Evolutionary conservation across 1,140 invertebrate genomes (phyloP).

Genomic region (Leptonema lineaticorne): DNA sequence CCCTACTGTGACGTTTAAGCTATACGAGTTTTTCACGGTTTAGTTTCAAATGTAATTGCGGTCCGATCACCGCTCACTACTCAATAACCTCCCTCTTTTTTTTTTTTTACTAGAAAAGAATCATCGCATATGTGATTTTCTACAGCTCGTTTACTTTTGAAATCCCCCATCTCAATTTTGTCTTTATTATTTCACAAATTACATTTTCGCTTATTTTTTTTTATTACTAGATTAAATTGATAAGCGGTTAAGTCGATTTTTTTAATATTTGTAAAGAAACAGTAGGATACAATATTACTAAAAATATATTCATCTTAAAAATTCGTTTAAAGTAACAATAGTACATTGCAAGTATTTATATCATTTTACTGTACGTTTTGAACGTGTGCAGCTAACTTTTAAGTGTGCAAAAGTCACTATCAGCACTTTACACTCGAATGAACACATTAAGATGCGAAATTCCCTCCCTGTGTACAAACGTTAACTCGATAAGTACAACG

Average conservation of each 20-base stretch:
- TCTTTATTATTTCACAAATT: too few relatives aligned
- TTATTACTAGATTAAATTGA: neutral
- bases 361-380: neutral
- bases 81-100: too few relatives aligned
- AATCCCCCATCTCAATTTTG: too few relatives aligned
- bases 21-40: constrained; percentile 35
- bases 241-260: too few relatives aligned
- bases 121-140: too few relatives aligned
- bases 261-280: too few relatives aligned
- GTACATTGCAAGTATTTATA: too few relatives aligned
- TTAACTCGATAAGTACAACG: neutral
- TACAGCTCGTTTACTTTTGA: too few relatives aligned
- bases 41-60: constrained; percentile 39
- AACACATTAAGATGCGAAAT: neutral
- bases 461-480: neutral
- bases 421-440: constrained; percentile 10
- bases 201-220: constrained; percentile 7
- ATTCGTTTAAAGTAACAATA: too few relatives aligned
- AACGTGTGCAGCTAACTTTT: neutral
- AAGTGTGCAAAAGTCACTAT: constrained; percentile 8
- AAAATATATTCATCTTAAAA: too few relatives aligned
- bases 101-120: too few relatives aligned
- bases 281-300: too few relatives aligned
- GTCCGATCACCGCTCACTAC: neutral
- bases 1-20: constrained; percentile 37